Evolutionary conservation across 2,797 vertebrate genomes (phyloP), one percentile per base, ranked within the genome.

Genomic region (Hybognathus amarus): DNA sequence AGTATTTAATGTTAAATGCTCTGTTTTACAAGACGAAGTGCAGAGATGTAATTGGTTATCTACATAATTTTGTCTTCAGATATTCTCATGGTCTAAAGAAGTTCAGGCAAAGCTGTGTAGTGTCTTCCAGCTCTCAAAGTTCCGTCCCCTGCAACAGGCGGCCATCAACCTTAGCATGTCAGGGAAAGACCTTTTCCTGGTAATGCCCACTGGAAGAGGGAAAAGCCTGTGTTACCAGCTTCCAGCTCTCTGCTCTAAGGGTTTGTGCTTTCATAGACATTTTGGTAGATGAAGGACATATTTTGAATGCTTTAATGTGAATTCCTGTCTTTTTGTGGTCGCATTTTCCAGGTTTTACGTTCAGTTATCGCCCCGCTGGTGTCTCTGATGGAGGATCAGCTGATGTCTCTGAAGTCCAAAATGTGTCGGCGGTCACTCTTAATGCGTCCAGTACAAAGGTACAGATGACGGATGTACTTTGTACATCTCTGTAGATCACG

Each of bases 151-250:
- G 78, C 98, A 99, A 87, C 93, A 96, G 38, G 95, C 96, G 88
- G 96, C 97, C 36, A 91, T 99, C 83, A 99, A 99, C 67, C 96
- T 96, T 79, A 96, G 93, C 27, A 93, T 99, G 96, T 94, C 95
- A 0, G 95, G 95, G 59, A 95, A 90, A 90, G 97, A 99, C 73
- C 79, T 98, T 36, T 99, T 98, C 90, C 92, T 99, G 42, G 96
- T 99, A 45, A 99, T 99, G 98, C 98, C 98, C 1, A 99, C 98
- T 0, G 98, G 98, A 38, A 93, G 97, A 69, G 98, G 98, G 4
- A 99, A 99, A 87, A 99, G 98, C 79, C 94, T 99, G 68, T 99
- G 98, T 87, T 99, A 97, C 88, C 97, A 99, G 93, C 93, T 99
- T 50, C 97, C 98, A 59, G 97, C 98, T 3, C 87, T 97, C 80